A percentile compares a stretch with the other conserved stretches of the same genome.
Conservation (phyloP, 2,888 invertebrate species). For the Elmis aenea region DNA sequence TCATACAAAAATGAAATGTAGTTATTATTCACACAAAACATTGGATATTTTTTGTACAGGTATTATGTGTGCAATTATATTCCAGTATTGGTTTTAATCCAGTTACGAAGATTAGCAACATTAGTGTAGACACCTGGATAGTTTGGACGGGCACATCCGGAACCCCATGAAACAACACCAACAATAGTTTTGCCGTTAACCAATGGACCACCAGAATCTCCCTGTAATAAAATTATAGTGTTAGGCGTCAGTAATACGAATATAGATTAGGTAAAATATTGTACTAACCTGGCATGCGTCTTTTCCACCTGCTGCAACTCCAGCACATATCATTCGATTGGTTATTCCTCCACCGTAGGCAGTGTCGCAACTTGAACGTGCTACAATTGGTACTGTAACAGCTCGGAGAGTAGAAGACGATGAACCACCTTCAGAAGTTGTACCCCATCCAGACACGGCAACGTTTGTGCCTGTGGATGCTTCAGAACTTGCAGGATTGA, state of each 20-base stretch:
- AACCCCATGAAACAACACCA: slow-evolving; percentile 24
- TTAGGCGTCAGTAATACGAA: not conserved
- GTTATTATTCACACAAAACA: no score
- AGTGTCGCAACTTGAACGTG: slow-evolving; percentile 4
- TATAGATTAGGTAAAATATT: not conserved
- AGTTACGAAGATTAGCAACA: slow-evolving; percentile 6
- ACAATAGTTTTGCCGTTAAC: slow-evolving; percentile 17
- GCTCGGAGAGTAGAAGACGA: slow-evolving; percentile 12
- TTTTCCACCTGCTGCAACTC: slow-evolving; percentile 2
- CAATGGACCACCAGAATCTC: slow-evolving; percentile 28
- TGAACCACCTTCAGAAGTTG: slow-evolving; percentile 11
- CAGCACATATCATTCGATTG: slow-evolving; percentile 16
- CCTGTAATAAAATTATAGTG: slow-evolving; percentile 18
- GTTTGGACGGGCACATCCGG: slow-evolving; percentile 16
- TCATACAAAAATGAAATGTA: no score
- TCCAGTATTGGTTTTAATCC: no score
- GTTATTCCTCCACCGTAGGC: slow-evolving; percentile 10
- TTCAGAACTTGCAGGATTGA: slow-evolving; percentile 8
- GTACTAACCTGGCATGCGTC: slow-evolving; percentile 17
- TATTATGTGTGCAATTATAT: no score
- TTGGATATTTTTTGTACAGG: no score
- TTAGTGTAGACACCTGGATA: slow-evolving; percentile 23
- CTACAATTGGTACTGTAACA: slow-evolving; percentile 17
- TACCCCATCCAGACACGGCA: slow-evolving; percentile 22
- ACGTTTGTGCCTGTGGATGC: slow-evolving; percentile 9